These are phyloP conservation scores for Paratilapia polleni DNA, from an alignment of 2,113 vertebrate species.

Conservation along the genomic window DNA sequence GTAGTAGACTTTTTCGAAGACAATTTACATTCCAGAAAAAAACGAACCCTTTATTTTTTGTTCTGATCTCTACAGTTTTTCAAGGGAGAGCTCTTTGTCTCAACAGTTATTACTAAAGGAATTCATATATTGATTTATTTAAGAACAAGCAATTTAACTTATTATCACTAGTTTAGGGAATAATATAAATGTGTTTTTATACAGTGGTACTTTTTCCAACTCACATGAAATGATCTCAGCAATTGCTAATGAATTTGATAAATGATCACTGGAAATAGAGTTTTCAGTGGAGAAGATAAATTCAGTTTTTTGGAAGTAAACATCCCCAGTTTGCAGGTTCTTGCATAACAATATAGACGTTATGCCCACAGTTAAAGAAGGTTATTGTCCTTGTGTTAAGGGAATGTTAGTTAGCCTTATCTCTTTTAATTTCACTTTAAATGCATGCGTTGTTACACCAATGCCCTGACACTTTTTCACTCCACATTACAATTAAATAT, in stretches of 20 bases:
- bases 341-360: slow-evolving; percentile 36
- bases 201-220: slow-evolving; percentile 71
- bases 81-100: slow-evolving; percentile 71
- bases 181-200: slow-evolving; percentile 84
- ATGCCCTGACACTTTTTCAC: slow-evolving; percentile 58
- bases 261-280: slow-evolving; percentile 50
- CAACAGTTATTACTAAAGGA: slow-evolving; percentile 78
- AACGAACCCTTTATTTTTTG: slow-evolving; percentile 78
- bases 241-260: slow-evolving; percentile 61
- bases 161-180: slow-evolving; percentile 85
- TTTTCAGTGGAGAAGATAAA: slow-evolving; percentile 19
- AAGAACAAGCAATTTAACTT: slow-evolving; percentile 87
- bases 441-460: slow-evolving; percentile 75
- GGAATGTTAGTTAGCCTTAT: slow-evolving; percentile 70
- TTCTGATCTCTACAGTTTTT: slow-evolving; percentile 69
- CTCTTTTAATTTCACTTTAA: slow-evolving; percentile 68
- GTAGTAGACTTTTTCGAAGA: slow-evolving; percentile 74
- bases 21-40: slow-evolving; percentile 79
- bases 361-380: slow-evolving; percentile 41
- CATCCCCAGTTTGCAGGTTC: slow-evolving; percentile 31
- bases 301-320: slow-evolving; percentile 51
- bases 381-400: slow-evolving; percentile 64
- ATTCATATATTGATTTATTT: slow-evolving; percentile 88
- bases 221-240: slow-evolving; percentile 68
- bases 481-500: slow-evolving; percentile 47